phyloP scores from a whole-genome alignment of 23 tunicate species.

The Clavelina lepadiformis region DNA sequence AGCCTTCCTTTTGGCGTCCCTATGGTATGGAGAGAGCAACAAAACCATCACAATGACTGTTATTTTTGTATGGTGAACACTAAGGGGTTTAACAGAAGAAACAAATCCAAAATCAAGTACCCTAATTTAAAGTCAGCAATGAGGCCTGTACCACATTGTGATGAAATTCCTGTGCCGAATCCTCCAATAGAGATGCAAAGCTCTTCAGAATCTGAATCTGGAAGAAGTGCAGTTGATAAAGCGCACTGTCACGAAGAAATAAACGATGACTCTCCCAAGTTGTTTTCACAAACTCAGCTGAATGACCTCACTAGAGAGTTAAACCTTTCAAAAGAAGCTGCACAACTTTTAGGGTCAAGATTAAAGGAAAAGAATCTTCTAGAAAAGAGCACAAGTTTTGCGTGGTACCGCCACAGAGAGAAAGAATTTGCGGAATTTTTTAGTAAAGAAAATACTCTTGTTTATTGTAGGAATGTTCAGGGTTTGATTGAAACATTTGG shows the following conservation, averaged over 20 bases:
- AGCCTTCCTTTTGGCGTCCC: slow-evolving; percentile 38
- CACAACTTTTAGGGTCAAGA: slow-evolving; percentile 20
- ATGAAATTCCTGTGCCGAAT: slow-evolving; percentile 21
- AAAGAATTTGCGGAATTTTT: slow-evolving; percentile 9
- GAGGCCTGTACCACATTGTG: slow-evolving; percentile 31
- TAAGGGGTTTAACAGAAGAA: slow-evolving; percentile 16
- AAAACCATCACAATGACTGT: slow-evolving; percentile 24
- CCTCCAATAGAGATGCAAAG: slow-evolving; percentile 1
- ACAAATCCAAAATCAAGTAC: slow-evolving; percentile 27
- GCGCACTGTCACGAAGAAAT: slow-evolving; percentile 16
- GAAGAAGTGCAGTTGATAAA: slow-evolving; percentile 10
- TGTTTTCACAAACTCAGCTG: slow-evolving; percentile 16
- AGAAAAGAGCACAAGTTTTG: slow-evolving; percentile 14
- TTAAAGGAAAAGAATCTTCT: slow-evolving; percentile 25
- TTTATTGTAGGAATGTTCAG: slow-evolving; percentile 6
- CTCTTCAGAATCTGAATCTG: slow-evolving; percentile 4
- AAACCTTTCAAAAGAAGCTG: slow-evolving; percentile 15
- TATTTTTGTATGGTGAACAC: slow-evolving; percentile 21
- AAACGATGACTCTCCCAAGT: slow-evolving; percentile 18
- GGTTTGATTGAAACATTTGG: slow-evolving; percentile 27
- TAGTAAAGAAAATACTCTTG: slow-evolving; percentile 2
- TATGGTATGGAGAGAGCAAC: slow-evolving; percentile 35
- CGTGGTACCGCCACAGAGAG: slow-evolving; percentile 16
- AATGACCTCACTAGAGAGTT: slow-evolving; percentile 20
- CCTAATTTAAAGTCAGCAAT: slow-evolving; percentile 5